A percentile compares a stretch with the other conserved stretches of the same genome.
Conservation (phyloP, 2,888 invertebrate species). For the Polymixis flavicincta region DNA sequence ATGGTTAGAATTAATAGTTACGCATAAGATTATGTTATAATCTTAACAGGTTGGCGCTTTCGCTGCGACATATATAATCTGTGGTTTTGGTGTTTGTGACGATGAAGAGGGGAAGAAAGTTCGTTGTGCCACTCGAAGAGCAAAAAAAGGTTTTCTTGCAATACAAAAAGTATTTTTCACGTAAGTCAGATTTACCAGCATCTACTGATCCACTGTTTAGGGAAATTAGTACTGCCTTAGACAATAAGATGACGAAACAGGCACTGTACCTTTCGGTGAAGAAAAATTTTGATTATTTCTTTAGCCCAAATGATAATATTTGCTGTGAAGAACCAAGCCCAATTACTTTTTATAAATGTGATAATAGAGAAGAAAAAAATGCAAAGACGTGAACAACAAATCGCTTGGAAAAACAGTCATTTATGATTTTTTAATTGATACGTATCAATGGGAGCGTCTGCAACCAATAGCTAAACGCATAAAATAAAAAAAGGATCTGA, state of each 20-base stretch:
- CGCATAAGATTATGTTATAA: too few relatives aligned
- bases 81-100: slow-evolving; percentile 30
- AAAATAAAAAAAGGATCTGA: neutral
- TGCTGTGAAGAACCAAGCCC: neutral
- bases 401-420: slow-evolving; percentile 30
- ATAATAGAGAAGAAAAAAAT: neutral
- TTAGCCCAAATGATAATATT: slow-evolving; percentile 11
- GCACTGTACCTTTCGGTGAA: slow-evolving; percentile 40
- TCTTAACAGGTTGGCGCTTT: too few relatives aligned
- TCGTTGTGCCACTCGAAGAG: slow-evolving; percentile 40
- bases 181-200: slow-evolving; percentile 37
- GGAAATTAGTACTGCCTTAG: slow-evolving; percentile 38
- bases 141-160: slow-evolving; percentile 43
- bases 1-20: too few relatives aligned
- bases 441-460: slow-evolving; percentile 21
- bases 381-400: neutral
- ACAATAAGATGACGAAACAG: slow-evolving; percentile 42
- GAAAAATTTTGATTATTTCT: slow-evolving; percentile 45
- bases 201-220: slow-evolving; percentile 45
- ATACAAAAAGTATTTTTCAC: slow-evolving; percentile 43
- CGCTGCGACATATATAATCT: slow-evolving; percentile 4
- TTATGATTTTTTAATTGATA: slow-evolving; percentile 39
- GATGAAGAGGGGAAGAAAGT: slow-evolving; percentile 49
- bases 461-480: neutral
- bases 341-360: slow-evolving; percentile 1